Evolutionary conservation across 2,113 vertebrate genomes (phyloP), one percentile per base, ranked within the genome.

Genomic region (Paradoxurus hermaphroditus): DNA sequence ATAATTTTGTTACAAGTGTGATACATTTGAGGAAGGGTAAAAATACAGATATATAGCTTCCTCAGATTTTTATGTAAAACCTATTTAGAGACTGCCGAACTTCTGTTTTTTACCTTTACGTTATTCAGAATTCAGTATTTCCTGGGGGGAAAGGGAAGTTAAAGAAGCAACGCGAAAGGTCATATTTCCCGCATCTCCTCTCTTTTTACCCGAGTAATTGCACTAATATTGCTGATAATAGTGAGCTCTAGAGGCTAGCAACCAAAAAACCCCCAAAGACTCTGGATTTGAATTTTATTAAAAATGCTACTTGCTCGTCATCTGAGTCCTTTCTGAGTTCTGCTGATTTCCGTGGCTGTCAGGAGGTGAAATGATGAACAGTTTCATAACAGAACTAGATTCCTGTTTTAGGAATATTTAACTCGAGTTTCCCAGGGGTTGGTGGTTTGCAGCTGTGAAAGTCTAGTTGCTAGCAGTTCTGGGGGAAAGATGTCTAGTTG

Each of bases 321-420:
- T 93, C 77, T 56, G 56, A 96, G 72, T 96, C 79, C 75, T 98
- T 92, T 95, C 95, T 94, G 89, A 90, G 68, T 95, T 97, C 90
- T 97, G 91, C 96, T 97, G 95, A 97, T 96, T 96, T 97, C 56
- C 34, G 46, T 97, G 94, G 67, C 93, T 98, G 97, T 97, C 96
- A 96, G 83, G 94, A 96, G 97, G 96, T 65, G 65, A 97, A 96
- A 93, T 96, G 94, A 90, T 97, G 96, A 97, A 96, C 95, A 97
- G 96, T 98, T 98, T 98, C 97, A 96, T 98, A 97, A 98, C 97
- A 98, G 96, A 97, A 93, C 97, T 97, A 97, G 92, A 98, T 97
- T 98, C 78, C 91, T 91, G 91, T 95, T 97, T 97, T 96, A 97
- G 96, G 95, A 98, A 97, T 97, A 81, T 95, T 97, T 96, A 97